phyloP scores from a whole-genome alignment of 2,113 vertebrate genomes.

The Cottus gobio region DNA sequence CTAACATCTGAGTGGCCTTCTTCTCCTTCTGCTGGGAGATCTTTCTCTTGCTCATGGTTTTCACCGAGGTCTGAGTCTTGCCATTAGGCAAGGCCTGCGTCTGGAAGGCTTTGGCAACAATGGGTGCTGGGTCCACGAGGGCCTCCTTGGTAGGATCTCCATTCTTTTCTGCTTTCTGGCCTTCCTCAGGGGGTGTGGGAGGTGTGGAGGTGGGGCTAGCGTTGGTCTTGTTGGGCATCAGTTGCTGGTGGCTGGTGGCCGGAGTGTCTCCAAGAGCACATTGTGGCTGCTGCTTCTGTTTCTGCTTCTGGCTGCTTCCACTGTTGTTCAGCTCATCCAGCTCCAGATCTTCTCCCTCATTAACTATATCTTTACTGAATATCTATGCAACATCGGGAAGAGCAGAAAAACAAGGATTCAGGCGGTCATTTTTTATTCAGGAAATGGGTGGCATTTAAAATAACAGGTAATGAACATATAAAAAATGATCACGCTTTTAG shows the following conservation, averaged over 20 bases:
- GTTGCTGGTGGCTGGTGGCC: slow-evolving; percentile 82
- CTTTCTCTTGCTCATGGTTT: slow-evolving; percentile 93
- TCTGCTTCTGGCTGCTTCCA: slow-evolving; percentile 83
- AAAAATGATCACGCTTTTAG: background rate
- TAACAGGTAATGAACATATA: background rate
- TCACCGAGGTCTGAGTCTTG: slow-evolving; percentile 92
- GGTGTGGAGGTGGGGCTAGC: slow-evolving; percentile 84
- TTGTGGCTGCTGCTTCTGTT: slow-evolving; percentile 80
- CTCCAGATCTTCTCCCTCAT: slow-evolving; percentile 90
- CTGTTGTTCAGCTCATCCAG: slow-evolving; percentile 92
- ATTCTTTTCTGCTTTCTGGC: slow-evolving; percentile 88
- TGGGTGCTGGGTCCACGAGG: slow-evolving; percentile 62
- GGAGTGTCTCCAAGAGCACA: slow-evolving; percentile 78
- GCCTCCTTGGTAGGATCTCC: slow-evolving; percentile 86
- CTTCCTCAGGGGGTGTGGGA: slow-evolving; percentile 81
- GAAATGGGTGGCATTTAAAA: slow-evolving; percentile 18
- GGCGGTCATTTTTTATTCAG: background rate
- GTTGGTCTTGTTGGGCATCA: slow-evolving; percentile 82
- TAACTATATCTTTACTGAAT: slow-evolving; percentile 89
- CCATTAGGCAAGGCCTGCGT: slow-evolving; percentile 94
- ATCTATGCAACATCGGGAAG: slow-evolving; percentile 70
- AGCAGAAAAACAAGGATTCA: background rate
- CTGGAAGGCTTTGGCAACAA: slow-evolving; percentile 90
- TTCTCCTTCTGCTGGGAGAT: slow-evolving; percentile 99
- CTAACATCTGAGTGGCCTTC: slow-evolving; percentile 99